phyloP scores from a whole-genome alignment of 2,888 invertebrate species.

The Sacculina carcini region DNA sequence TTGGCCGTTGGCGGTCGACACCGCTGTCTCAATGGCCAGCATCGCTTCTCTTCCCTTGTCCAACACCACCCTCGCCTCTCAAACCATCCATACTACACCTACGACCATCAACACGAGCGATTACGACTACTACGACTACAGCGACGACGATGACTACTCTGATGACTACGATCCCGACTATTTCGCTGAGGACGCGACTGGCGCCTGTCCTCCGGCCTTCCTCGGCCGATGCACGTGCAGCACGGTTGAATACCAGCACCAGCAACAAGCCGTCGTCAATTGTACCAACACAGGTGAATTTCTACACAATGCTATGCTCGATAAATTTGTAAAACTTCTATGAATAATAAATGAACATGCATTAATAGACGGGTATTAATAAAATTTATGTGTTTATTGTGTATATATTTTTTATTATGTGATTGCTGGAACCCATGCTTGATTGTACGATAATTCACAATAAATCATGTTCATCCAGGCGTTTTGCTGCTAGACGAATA shows the following conservation, averaged over 20 bases:
- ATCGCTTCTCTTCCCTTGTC: too few relatives aligned
- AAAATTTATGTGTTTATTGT: not conserved
- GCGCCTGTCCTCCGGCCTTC: constrained; percentile 15
- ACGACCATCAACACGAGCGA: too few relatives aligned
- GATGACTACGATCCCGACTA: not conserved
- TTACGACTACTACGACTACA: too few relatives aligned
- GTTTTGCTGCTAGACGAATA: not conserved
- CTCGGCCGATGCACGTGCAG: constrained; percentile 14
- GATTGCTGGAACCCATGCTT: not conserved
- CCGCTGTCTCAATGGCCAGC: too few relatives aligned
- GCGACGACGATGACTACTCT: too few relatives aligned
- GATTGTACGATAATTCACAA: not conserved
- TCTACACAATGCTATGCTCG: too few relatives aligned
- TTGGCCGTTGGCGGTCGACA: too few relatives aligned
- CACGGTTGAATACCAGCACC: constrained; percentile 7
- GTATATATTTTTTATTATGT: not conserved
- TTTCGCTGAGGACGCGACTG: constrained; percentile 2
- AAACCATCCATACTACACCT: too few relatives aligned
- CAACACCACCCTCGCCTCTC: too few relatives aligned
- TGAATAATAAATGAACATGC: not conserved
- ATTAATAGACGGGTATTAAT: not conserved
- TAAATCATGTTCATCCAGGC: not conserved
- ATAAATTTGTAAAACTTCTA: too few relatives aligned
- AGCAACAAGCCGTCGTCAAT: constrained; percentile 34
- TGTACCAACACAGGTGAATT: constrained; percentile 42